phyloP scores from a whole-genome alignment of 2,113 vertebrate species.

The Rhinichthys klamathensis region DNA sequence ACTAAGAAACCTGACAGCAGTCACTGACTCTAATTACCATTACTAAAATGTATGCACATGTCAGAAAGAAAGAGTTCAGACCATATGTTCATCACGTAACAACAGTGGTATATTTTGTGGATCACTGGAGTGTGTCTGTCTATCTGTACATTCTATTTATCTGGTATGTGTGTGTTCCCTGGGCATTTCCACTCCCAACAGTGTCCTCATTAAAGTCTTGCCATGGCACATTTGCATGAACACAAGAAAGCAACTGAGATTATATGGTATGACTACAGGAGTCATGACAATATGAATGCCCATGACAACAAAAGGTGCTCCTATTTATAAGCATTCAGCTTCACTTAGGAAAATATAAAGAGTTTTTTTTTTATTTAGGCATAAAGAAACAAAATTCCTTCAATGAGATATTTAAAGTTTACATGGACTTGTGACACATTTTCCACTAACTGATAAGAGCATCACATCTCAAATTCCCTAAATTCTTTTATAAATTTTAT shows the following conservation, averaged over 20 bases:
- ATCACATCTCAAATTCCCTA: neutral
- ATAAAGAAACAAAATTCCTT: neutral
- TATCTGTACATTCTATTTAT: neutral
- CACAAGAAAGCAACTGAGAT: constrained; percentile 16
- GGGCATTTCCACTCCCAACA: neutral
- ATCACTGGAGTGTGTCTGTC: neutral
- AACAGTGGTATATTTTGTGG: neutral
- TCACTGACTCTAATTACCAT: constrained; percentile 31
- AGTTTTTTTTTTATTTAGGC: neutral
- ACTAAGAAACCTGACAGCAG: constrained; percentile 32
- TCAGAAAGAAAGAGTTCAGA: neutral
- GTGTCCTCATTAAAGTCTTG: constrained; percentile 42
- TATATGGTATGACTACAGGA: constrained; percentile 27
- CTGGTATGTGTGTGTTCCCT: constrained; percentile 1
- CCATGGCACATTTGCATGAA: constrained; percentile 31
- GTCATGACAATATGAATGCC: constrained; percentile 21
- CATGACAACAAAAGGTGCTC: neutral
- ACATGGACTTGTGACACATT: neutral
- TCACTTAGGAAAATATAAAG: neutral
- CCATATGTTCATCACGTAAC: neutral
- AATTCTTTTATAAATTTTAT: neutral
- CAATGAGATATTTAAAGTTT: neutral
- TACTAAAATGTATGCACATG: neutral
- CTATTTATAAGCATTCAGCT: neutral
- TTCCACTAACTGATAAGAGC: neutral